phyloP scores from a whole-genome alignment of 2,797 vertebrate species.

The Botia almorhae region DNA sequence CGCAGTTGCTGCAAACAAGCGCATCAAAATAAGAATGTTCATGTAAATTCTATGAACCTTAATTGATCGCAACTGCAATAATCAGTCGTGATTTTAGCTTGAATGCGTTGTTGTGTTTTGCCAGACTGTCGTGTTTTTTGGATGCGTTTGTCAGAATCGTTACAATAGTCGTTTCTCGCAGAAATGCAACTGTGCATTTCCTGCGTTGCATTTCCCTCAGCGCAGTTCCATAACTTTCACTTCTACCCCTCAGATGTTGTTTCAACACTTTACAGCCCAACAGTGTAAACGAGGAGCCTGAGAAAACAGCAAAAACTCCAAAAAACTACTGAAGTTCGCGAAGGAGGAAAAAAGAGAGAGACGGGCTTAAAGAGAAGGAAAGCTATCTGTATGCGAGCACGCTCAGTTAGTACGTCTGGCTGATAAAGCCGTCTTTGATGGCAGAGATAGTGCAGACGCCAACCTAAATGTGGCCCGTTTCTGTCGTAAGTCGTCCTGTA shows the following conservation, averaged over 20 bases:
- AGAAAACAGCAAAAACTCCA: conserved; percentile 20
- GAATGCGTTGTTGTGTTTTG: no score
- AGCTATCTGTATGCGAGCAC: conserved; percentile 79
- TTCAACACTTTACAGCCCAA: background rate
- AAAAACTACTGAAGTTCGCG: conserved; percentile 14
- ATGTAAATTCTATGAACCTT: no score
- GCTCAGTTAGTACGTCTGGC: conserved; percentile 78
- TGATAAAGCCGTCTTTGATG: conserved; percentile 82
- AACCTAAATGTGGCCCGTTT: conserved; percentile 77
- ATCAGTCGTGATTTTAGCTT: no score
- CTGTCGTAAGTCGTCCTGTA: conserved; percentile 72
- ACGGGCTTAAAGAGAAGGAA: conserved; percentile 73
- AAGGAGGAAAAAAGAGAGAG: conserved; percentile 37
- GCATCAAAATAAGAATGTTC: no score
- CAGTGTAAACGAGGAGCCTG: conserved; percentile 8
- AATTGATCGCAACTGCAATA: no score
- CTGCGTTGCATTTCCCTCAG: background rate
- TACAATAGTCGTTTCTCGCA: background rate
- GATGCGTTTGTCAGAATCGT: background rate
- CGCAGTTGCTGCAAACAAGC: no score
- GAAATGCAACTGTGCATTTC: background rate
- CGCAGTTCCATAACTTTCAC: background rate
- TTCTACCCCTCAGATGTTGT: background rate
- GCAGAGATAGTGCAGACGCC: conserved; percentile 82
- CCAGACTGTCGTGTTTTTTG: background rate